Base-by-base conservation (phyloP, 2,888 invertebrate species). In the Heliconius charithonia region DNA sequence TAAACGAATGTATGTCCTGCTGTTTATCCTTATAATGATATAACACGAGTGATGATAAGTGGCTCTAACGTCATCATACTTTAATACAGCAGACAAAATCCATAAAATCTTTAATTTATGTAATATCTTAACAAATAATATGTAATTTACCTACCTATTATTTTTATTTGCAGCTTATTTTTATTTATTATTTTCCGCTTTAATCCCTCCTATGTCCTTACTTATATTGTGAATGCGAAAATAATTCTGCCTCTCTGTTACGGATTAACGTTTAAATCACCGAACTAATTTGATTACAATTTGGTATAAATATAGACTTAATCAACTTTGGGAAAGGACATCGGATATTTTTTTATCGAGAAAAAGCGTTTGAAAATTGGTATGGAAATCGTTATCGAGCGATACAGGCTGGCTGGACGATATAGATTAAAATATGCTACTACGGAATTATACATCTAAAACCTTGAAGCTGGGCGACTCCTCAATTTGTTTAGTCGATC, bases 51-150 rank as follows among this genome's bases (percentile, higher is more conserved):
- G 22, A 56, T 9, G 9, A 56, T 56, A 9, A 56, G 6, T 56
- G 6, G 16, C 22, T 56, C 56, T 22, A 25, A 13, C 62, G 62
- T 62, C 25, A 62, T 62, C 13, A n/a, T 13, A 62, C 25, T 62
- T 13, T 56, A 56, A 56, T 56, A 19, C 56, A n/a, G n/a, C n/a
- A n/a, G 12, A 70, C 13, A 70, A 70, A 70, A 51, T 4, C 9
- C 10, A 70, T 69, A 69, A 69, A 45, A 70, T 70, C 4, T 70
- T 70, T 19, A 70, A 29, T 70, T 70, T 70, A 70, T 70, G 70
- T 51, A 51, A 22, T 51, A 70, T 22, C 29, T 70, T 70, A 10
- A 45, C 16, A 45, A 45, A 45, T 45, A 70, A 51, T 22, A 51
- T 51, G 4, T 51, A 51, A 29, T 70, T n/a, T 51, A 51, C 19